Evolutionary conservation across 2,888 invertebrate species (phyloP), one percentile per base, ranked within the genome.

Genomic region (Nesidiocoris tenuis): DNA sequence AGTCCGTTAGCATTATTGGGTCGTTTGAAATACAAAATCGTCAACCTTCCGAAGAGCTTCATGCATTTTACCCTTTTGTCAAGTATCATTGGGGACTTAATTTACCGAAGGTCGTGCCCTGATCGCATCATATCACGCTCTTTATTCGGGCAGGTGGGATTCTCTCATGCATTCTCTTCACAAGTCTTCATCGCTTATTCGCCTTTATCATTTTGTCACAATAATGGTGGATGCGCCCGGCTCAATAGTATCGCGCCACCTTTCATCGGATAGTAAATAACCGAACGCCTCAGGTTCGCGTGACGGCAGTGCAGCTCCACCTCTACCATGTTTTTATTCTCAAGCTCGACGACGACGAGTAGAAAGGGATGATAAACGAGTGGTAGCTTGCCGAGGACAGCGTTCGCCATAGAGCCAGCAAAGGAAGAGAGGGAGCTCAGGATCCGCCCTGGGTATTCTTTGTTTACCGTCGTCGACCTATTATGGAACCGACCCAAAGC

Each of bases 401-500:
- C 39, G 39, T 39, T 39, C 39, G 3, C 39, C 39, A 39, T n/a
- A 39, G 5, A 12, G 39, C 39, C 12, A 7, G 12, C 3, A 39
- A 12, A 12, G 39, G 12, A 39, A 39, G 39, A 39, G 39, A 39
- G 39, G 39, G 12, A 39, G 39, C 39, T 39, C 39, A 39, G 39
- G 39, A 39, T 39, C 39, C 39, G 12, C 39, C 39, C 39, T 12
- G 39, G 0, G 39, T 39, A 39, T 65, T 65, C 65, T 65, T 65
- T 65, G 65, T 65, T 65, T 64, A 24, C 24, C 17, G 17, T 17
- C 65, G 12, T 1, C 18, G 65, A 17, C 18, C 65, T 39, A 65
- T 65, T 65, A 65, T 39, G 65, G 65, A 16, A 65, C 65, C 39
- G 0, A 39, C 18, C 65, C 65, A 9, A 22, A 63, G 39, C 39